A percentile compares a stretch with the other conserved stretches of the same genome.
phyloP scores from a whole-genome alignment of 1,140 invertebrate species.

The Elymnias hypermnestra region DNA sequence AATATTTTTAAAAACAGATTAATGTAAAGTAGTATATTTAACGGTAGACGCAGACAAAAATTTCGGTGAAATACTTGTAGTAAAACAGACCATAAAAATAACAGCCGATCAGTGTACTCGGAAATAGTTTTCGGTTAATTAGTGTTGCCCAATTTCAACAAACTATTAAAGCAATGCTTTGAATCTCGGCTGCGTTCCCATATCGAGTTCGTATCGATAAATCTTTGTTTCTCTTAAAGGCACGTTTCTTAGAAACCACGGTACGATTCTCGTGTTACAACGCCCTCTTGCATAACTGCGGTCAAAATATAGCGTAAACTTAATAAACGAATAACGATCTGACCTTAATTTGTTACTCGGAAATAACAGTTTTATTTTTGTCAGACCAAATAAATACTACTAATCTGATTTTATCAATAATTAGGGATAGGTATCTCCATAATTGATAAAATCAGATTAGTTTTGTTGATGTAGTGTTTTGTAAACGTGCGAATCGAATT shows the following conservation, averaged over 20 bases:
- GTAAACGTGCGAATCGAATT: too few species aligned
- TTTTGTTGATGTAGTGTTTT: too few species aligned
- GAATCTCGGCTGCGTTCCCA: slow-evolving; percentile 44
- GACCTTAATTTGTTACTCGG: slow-evolving; percentile 43
- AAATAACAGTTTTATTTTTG: slow-evolving; percentile 9
- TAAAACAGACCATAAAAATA: background rate
- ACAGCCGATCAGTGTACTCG: background rate
- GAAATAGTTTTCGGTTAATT: slow-evolving; percentile 27
- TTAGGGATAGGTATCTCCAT: background rate
- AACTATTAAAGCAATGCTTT: slow-evolving; percentile 47
- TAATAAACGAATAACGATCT: slow-evolving; percentile 46
- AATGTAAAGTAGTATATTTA: too few species aligned
- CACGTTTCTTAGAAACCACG: slow-evolving; percentile 65
- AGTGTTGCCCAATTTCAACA: slow-evolving; percentile 38
- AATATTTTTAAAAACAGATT: too few species aligned
- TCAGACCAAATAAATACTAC: too few species aligned
- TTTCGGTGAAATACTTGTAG: too few species aligned
- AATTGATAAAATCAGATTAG: too few species aligned
- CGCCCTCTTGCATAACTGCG: slow-evolving; percentile 61
- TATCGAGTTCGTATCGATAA: slow-evolving; percentile 66
- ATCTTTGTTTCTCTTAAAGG: slow-evolving; percentile 64
- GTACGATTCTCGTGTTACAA: slow-evolving; percentile 47
- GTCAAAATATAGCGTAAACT: slow-evolving; percentile 44
- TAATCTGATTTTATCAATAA: too few species aligned
- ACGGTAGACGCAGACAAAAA: too few species aligned